Conservation (phyloP, 2,797 vertebrate species). For the Megaceryle alcyon region DNA sequence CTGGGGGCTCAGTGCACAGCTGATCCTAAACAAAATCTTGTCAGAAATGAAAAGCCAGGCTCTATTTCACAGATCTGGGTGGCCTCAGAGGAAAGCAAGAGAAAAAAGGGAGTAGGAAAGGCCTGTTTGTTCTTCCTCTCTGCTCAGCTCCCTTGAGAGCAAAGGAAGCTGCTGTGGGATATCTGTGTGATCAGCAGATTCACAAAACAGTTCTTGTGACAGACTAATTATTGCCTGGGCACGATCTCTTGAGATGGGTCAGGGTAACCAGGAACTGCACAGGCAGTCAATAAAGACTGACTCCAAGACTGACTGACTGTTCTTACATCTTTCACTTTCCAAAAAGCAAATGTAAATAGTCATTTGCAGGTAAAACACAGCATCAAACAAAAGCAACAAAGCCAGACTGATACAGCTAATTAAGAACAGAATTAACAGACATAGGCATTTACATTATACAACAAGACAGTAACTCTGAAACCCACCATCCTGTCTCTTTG, state of each 20-base stretch:
- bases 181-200: background rate
- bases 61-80: background rate
- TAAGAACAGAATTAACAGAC: conserved; percentile 20
- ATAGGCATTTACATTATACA: background rate
- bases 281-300: background rate
- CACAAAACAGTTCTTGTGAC: background rate
- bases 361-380: background rate
- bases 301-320: background rate
- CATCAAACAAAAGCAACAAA: conserved; percentile 7
- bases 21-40: background rate
- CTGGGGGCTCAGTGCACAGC: background rate
- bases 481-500: conserved; percentile 42
- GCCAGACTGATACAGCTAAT: conserved; percentile 19
- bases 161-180: background rate
- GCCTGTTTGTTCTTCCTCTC: background rate
- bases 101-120: background rate
- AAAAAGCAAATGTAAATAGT: background rate
- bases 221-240: background rate
- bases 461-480: conserved; percentile 2
- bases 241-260: background rate
- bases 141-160: background rate
- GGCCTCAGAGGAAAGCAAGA: background rate
- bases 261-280: conserved; percentile 3
- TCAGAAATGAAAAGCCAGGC: background rate
- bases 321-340: background rate